Percentiles rank a stretch among this genome's conserved stretches.
These are phyloP conservation scores for Amphipyra berbera DNA, from an alignment of 2,888 invertebrate species.

Conservation along the genomic window DNA sequence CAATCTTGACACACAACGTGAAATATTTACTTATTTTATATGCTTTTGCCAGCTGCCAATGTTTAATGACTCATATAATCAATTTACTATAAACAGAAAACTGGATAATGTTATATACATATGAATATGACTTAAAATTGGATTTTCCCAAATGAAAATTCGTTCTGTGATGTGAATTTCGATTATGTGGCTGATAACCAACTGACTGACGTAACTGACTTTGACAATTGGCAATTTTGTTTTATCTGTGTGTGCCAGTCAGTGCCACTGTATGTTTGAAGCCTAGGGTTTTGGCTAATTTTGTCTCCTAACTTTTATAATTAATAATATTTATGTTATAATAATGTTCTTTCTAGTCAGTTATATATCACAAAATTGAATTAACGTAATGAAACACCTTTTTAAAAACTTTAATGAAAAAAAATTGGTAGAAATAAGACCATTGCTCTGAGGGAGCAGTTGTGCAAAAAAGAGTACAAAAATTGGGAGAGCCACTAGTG, in stretches of 20 bases:
- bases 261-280: slow-evolving; percentile 3
- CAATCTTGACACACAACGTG: slow-evolving; percentile 83
- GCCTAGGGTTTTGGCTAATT: slow-evolving; percentile 25
- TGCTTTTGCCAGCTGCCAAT: slow-evolving; percentile 67
- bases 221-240: slow-evolving; percentile 25
- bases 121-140: slow-evolving; percentile 46
- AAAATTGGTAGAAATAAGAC: too few species aligned
- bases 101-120: slow-evolving; percentile 34
- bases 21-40: slow-evolving; percentile 81
- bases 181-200: slow-evolving; percentile 62
- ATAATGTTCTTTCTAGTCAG: too few species aligned
- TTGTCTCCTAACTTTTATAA: too few species aligned
- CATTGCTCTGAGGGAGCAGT: too few species aligned
- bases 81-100: slow-evolving; percentile 42
- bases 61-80: slow-evolving; percentile 56
- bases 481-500: too few species aligned
- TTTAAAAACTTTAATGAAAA: too few species aligned
- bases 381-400: too few species aligned
- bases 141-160: slow-evolving; percentile 67
- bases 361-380: too few species aligned
- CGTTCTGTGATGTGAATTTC: slow-evolving; percentile 52
- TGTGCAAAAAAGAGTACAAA: too few species aligned
- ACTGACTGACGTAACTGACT: slow-evolving; percentile 36
- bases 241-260: slow-evolving; percentile 8
- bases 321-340: too few species aligned